phyloP scores from a whole-genome alignment of 2,888 invertebrate species.

The Suillia variegata region DNA sequence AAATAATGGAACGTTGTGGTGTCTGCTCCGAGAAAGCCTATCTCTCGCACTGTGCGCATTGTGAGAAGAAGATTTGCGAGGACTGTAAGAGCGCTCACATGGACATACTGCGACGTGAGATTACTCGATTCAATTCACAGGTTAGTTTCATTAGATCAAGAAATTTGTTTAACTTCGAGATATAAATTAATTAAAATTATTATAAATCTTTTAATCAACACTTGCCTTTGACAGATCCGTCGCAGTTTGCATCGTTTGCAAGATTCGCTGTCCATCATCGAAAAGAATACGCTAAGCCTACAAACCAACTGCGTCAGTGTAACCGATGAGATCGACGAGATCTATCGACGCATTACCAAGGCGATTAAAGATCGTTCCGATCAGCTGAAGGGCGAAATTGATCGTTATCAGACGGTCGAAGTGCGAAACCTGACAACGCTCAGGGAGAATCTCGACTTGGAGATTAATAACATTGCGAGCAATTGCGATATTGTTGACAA shows the following conservation, averaged over 20 bases:
- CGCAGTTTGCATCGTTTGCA: slow-evolving; percentile 87
- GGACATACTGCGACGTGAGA: slow-evolving; percentile 92
- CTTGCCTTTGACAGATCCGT: slow-evolving; percentile 69
- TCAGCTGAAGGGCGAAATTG: slow-evolving; percentile 85
- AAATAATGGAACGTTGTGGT: slow-evolving; percentile 91
- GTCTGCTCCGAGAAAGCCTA: slow-evolving; percentile 93
- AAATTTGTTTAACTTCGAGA: neutral
- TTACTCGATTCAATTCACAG: slow-evolving; percentile 86
- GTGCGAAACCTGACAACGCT: slow-evolving; percentile 82
- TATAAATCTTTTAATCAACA: no score
- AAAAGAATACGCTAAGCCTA: slow-evolving; percentile 86
- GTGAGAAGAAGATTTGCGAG: slow-evolving; percentile 95
- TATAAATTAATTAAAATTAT: no score
- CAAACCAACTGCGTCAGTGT: slow-evolving; percentile 90
- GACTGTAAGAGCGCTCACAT: slow-evolving; percentile 96
- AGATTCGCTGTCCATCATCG: slow-evolving; percentile 81
- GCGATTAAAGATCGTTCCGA: slow-evolving; percentile 90
- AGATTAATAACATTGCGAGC: slow-evolving; percentile 92
- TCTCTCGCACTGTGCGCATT: slow-evolving; percentile 88
- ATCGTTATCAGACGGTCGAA: slow-evolving; percentile 89
- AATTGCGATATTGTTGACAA: slow-evolving; percentile 97
- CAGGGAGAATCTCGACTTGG: slow-evolving; percentile 92
- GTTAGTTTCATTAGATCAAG: slow-evolving; percentile 48
- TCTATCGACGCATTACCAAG: slow-evolving; percentile 83
- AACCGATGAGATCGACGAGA: slow-evolving; percentile 92